Evolutionary conservation across 2,888 invertebrate species (phyloP).

Genomic region (Hypsopygia costalis): DNA sequence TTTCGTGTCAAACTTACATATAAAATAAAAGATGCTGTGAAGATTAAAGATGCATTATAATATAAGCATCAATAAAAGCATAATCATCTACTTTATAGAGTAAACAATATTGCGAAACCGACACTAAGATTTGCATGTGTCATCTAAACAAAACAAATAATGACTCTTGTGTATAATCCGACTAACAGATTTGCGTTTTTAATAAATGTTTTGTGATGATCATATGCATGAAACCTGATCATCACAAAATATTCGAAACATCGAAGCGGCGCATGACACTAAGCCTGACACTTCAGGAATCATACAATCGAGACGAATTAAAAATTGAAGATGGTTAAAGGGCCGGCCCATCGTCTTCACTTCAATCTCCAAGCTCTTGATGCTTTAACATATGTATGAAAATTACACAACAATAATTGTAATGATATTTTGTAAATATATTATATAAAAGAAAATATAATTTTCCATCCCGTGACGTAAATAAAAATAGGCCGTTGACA

Average conservation of each 20-base stretch:
- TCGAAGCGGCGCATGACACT: constrained; percentile 62
- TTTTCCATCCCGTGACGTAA: too few relatives aligned
- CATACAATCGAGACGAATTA: constrained; percentile 63
- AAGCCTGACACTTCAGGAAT: constrained; percentile 66
- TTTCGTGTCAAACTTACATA: not conserved
- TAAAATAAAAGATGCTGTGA: too few relatives aligned
- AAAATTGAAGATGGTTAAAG: constrained; percentile 56
- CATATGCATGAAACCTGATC: too few relatives aligned
- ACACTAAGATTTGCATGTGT: too few relatives aligned
- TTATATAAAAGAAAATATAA: too few relatives aligned
- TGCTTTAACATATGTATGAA: constrained; percentile 14
- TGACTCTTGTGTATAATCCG: constrained; percentile 13
- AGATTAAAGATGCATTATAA: too few relatives aligned
- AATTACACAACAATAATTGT: constrained; percentile 14
- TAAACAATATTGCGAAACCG: too few relatives aligned
- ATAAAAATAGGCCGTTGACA: too few relatives aligned
- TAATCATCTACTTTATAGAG: too few relatives aligned
- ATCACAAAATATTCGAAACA: too few relatives aligned
- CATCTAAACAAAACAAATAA: constrained; percentile 28
- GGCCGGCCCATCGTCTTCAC: constrained; percentile 30
- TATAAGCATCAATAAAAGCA: not conserved
- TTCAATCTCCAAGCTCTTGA: too few relatives aligned
- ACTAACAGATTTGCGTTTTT: constrained; percentile 57
- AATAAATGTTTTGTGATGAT: constrained; percentile 66
- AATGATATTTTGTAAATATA: too few relatives aligned